Percentiles rank a stretch among this genome's conserved stretches.
These are phyloP conservation scores for Dendroctonus ponderosae DNA, from an alignment of 1,140 invertebrate species.

Conservation along the genomic window DNA sequence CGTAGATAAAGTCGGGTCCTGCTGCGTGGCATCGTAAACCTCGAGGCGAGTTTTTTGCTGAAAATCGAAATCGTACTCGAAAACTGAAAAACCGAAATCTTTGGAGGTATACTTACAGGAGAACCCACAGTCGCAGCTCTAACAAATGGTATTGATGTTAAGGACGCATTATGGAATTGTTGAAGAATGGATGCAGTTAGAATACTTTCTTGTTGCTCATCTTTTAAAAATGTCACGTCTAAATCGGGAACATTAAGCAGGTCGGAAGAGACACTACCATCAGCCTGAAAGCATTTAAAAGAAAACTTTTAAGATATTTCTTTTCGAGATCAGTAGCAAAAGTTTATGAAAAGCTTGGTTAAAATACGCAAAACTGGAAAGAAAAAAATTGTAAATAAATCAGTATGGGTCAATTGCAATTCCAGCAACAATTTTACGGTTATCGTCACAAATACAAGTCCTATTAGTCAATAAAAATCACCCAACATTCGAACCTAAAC, in stretches of 20 bases:
- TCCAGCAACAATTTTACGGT: too few species aligned
- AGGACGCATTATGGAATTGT: constrained; percentile 42
- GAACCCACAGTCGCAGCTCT: constrained; percentile 41
- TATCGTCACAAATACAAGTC: too few species aligned
- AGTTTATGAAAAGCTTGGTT: too few species aligned
- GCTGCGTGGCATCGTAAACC: constrained; percentile 39
- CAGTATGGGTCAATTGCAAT: too few species aligned
- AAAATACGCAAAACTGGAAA: too few species aligned
- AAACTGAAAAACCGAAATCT: constrained; percentile 7
- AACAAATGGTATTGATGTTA: constrained; percentile 34
- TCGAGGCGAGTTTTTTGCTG: constrained; percentile 43
- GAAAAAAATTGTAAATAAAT: too few species aligned
- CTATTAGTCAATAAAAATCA: too few species aligned
- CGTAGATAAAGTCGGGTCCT: constrained; percentile 16
- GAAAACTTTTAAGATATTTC: not conserved
- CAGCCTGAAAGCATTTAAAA: constrained; percentile 1
- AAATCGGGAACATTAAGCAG: constrained; percentile 31
- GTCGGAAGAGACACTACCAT: constrained; percentile 13
- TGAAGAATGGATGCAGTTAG: constrained; percentile 47
- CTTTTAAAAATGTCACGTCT: constrained; percentile 41
- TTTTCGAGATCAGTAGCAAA: too few species aligned
- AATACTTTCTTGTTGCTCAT: constrained; percentile 43
- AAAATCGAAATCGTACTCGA: constrained; percentile 15
- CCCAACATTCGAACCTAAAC: too few species aligned
- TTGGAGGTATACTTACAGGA: constrained; percentile 38